Percentiles rank a stretch among this genome's conserved stretches.
phyloP scores from a whole-genome alignment of 2,113 vertebrate genomes.

The Ia io region DNA sequence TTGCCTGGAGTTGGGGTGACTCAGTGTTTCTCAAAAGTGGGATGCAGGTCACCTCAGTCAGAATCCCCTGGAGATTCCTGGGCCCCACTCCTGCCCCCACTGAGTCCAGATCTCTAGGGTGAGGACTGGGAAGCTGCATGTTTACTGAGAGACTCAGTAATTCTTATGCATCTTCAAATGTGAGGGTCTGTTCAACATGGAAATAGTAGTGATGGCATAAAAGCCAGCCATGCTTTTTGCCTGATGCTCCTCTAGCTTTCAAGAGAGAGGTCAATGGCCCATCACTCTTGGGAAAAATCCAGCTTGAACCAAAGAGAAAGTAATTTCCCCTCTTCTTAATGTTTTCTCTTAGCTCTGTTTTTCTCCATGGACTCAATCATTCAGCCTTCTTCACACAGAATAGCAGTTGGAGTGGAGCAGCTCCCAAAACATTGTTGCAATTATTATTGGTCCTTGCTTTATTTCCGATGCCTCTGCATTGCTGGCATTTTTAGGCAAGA shows the following conservation, averaged over 20 bases:
- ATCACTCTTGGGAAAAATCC: not conserved
- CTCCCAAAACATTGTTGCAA: not conserved
- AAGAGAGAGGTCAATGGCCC: not conserved
- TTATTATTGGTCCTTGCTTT: not conserved
- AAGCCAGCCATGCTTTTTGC: not conserved
- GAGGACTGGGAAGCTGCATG: not conserved
- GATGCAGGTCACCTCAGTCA: not conserved
- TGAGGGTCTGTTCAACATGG: not conserved
- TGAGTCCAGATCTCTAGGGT: not conserved
- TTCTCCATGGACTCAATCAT: not conserved
- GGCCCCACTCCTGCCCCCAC: not conserved
- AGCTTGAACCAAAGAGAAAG: not conserved
- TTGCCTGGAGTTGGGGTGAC: not conserved
- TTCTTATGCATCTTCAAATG: not conserved
- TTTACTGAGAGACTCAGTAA: not conserved
- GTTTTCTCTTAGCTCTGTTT: slow-evolving; percentile 25
- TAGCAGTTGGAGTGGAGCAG: not conserved
- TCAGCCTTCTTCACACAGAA: not conserved
- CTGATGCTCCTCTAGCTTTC: not conserved
- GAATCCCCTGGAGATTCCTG: not conserved
- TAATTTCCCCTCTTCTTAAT: not conserved
- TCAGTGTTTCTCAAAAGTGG: slow-evolving; percentile 23
- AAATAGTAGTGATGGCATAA: not conserved
- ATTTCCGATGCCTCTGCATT: not conserved
- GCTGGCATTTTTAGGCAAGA: not conserved